Percentiles rank a stretch among this genome's conserved stretches.
Conservation (phyloP, 2,797 vertebrate genomes). For the Eulemur coronatus region DNA sequence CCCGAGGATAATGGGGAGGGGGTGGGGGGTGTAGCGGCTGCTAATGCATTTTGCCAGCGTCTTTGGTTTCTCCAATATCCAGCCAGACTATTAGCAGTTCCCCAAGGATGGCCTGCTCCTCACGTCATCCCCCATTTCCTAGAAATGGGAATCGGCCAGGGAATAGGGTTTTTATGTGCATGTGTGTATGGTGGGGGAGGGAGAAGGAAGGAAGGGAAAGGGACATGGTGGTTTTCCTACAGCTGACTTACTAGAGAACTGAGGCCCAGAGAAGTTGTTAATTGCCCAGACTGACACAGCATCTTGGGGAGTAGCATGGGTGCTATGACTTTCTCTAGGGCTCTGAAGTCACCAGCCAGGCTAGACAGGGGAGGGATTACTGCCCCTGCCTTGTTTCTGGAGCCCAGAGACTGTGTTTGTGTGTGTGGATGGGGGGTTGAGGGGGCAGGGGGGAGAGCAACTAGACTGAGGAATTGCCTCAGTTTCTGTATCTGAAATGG, state of each 20-base stretch:
- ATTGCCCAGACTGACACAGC: background rate
- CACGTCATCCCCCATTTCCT: constrained; percentile 76
- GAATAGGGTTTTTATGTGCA: background rate
- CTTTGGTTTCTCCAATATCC: constrained; percentile 77
- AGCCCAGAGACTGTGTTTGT: background rate
- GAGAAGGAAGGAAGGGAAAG: background rate
- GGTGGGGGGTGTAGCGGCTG: constrained; percentile 22
- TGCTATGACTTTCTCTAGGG: background rate
- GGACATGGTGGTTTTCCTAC: constrained; percentile 26
- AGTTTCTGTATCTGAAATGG: constrained; percentile 15
- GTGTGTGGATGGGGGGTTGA: background rate
- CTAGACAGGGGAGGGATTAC: background rate
- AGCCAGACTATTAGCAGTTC: constrained; percentile 78
- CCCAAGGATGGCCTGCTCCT: constrained; percentile 71
- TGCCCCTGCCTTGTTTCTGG: background rate
- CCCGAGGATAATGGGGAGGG: constrained; percentile 59
- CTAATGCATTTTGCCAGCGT: constrained; percentile 77
- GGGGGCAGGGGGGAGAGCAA: background rate
- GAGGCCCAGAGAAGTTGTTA: background rate
- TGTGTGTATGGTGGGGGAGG: background rate
- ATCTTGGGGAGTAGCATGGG: background rate
- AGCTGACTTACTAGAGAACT: background rate
- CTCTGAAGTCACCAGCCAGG: background rate
- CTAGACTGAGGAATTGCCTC: background rate
- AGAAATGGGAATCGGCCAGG: constrained; percentile 69